phyloP scores from a whole-genome alignment of 1,140 invertebrate species.

The Trialeurodes vaporariorum region DNA sequence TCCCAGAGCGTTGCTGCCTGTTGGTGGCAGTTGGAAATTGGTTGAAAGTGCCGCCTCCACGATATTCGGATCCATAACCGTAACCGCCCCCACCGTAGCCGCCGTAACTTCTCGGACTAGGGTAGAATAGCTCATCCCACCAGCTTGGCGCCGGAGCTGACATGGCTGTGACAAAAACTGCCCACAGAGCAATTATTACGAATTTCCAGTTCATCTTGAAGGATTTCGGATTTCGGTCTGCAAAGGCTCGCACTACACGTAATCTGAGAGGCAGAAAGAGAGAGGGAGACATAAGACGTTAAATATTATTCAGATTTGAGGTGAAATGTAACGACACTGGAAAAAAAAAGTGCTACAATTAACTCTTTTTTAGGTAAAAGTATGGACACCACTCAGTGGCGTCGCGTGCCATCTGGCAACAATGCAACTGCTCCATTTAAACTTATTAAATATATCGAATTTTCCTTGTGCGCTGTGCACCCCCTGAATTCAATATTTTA shows the following conservation, averaged over 20 bases:
- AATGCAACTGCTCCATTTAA: too few relatives aligned
- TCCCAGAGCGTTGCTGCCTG: conserved; percentile 7
- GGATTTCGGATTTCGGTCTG: not conserved
- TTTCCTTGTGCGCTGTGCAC: too few relatives aligned
- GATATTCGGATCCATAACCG: not conserved
- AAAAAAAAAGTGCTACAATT: too few relatives aligned
- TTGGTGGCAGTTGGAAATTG: not conserved
- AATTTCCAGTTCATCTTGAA: not conserved
- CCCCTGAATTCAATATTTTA: too few relatives aligned
- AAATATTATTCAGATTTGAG: too few relatives aligned
- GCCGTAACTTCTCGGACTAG: not conserved
- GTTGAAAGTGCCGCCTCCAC: not conserved
- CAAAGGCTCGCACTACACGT: not conserved
- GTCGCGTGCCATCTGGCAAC: too few relatives aligned
- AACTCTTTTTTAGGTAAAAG: too few relatives aligned
- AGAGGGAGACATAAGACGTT: too few relatives aligned
- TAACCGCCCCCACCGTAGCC: not conserved
- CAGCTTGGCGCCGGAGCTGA: not conserved
- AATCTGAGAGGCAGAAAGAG: too few relatives aligned
- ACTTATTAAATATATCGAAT: too few relatives aligned
- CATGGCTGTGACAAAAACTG: not conserved
- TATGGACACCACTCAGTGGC: too few relatives aligned
- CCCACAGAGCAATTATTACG: not conserved
- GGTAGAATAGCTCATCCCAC: not conserved
- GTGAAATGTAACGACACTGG: too few relatives aligned